These are phyloP conservation scores for Synaphobranchus kaupii DNA, from an alignment of 2,797 vertebrate species.

Conservation along the genomic window DNA sequence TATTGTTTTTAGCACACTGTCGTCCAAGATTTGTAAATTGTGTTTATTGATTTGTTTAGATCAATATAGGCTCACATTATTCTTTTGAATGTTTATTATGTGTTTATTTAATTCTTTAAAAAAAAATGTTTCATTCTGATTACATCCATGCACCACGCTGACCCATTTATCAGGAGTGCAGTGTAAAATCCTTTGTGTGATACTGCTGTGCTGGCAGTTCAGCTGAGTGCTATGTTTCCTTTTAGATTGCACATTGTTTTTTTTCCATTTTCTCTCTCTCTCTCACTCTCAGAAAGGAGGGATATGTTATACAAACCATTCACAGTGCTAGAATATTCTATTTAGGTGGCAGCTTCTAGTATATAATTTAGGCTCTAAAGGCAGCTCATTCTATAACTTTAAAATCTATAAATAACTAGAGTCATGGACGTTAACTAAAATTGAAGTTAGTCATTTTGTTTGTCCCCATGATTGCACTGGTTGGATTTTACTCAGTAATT, in stretches of 20 bases:
- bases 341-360: not conserved
- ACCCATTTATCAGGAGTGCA: not conserved
- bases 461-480: not conserved
- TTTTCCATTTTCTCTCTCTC: not conserved
- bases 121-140: not conserved
- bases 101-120: not conserved
- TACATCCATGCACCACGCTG: not conserved
- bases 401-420: not conserved
- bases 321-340: not conserved
- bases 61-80: not conserved
- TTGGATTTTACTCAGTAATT: not conserved
- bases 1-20: not conserved
- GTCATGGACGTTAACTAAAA: not conserved
- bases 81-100: not conserved
- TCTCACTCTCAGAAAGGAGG: not conserved
- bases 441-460: not conserved
- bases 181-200: not conserved
- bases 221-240: not conserved
- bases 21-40: not conserved
- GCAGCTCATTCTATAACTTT: not conserved
- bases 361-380: not conserved
- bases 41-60: slow-evolving; percentile 12
- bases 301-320: not conserved
- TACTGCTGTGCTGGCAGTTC: not conserved
- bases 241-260: not conserved